Conservation (phyloP, 92 coral and sea anemone species). For the Palythoa heliodiscus region DNA sequence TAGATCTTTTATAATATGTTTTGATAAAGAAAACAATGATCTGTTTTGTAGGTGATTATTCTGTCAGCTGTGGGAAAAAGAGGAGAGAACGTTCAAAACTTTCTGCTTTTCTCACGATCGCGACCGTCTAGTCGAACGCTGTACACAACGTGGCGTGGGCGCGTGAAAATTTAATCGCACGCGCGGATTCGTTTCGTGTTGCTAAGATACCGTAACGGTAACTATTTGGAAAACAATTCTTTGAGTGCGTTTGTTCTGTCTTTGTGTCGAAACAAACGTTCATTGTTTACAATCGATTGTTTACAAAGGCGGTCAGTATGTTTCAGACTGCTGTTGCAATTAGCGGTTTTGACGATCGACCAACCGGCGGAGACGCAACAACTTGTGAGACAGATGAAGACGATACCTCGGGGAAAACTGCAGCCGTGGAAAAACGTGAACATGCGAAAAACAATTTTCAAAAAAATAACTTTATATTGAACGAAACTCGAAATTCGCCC, state of each 20-base stretch:
- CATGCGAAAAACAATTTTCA: not conserved
- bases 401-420: constrained; percentile 4
- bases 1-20: no score
- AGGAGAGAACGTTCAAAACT: not conserved
- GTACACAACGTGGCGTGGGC: constrained; percentile 14
- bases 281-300: constrained; percentile 31
- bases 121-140: not conserved
- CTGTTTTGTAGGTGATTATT: no score
- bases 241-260: constrained; percentile 34
- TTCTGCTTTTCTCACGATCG: not conserved
- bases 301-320: constrained; percentile 15
- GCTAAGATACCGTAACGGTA: constrained; percentile 42
- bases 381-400: constrained; percentile 3
- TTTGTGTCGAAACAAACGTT: constrained; percentile 48
- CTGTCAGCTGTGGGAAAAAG: no score
- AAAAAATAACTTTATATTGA: not conserved
- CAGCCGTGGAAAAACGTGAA: not conserved
- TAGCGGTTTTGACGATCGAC: constrained; percentile 5
- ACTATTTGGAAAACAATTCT: constrained; percentile 11
- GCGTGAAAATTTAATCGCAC: not conserved
- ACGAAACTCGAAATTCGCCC: not conserved
- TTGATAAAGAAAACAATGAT: no score
- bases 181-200: constrained; percentile 32
- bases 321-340: constrained; percentile 1
- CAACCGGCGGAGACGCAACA: not conserved